A percentile compares a stretch with the other conserved stretches of the same genome.
Conservation (phyloP, 2,797 vertebrate species). For the Babyrousa celebensis region DNA sequence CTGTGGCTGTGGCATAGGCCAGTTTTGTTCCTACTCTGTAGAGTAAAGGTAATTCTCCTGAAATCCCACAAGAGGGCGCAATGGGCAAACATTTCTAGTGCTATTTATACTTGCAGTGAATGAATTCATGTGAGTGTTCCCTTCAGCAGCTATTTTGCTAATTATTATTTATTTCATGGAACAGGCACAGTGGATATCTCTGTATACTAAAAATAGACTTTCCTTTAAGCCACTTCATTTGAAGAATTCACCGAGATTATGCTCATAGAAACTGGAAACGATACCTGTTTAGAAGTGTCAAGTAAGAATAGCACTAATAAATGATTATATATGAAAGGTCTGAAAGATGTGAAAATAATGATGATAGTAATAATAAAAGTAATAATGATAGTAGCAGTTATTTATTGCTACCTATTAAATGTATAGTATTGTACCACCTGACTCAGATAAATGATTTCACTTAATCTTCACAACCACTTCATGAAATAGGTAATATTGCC, state of each 20-base stretch:
- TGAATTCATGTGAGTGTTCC: not conserved
- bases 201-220: slow-evolving; percentile 62
- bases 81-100: slow-evolving; percentile 69
- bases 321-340: not conserved
- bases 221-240: slow-evolving; percentile 7
- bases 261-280: slow-evolving; percentile 50
- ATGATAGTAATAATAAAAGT: not conserved
- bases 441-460: not conserved
- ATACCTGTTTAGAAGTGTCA: not conserved
- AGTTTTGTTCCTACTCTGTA: not conserved
- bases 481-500: not conserved
- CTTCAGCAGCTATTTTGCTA: slow-evolving; percentile 53
- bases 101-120: not conserved
- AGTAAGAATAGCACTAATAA: slow-evolving; percentile 56
- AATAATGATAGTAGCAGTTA: not conserved
- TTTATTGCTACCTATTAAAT: not conserved
- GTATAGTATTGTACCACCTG: not conserved
- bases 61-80: slow-evolving; percentile 71
- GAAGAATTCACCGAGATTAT: slow-evolving; percentile 43
- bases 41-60: slow-evolving; percentile 51
- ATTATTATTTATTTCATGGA: slow-evolving; percentile 48
- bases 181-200: slow-evolving; percentile 1
- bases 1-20: too few species aligned
- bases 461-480: not conserved
- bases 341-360: slow-evolving; percentile 59